Evolutionary conservation across 1,140 invertebrate species (phyloP).

Genomic region (Megathymus violae): DNA sequence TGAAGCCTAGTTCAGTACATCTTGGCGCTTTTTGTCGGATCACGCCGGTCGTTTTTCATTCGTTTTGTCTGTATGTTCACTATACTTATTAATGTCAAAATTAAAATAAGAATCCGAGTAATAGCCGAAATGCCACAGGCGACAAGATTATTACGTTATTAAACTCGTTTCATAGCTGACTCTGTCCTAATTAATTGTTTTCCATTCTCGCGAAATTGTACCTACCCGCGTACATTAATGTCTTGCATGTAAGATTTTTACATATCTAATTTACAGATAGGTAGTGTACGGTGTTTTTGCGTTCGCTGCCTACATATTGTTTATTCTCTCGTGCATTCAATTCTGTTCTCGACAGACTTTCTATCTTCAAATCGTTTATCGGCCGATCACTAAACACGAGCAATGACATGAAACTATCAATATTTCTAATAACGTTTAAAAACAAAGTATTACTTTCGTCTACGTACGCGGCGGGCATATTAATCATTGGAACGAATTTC

Average conservation of each 20-base stretch:
- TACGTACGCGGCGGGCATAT: constrained; percentile 73
- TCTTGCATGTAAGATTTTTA: constrained; percentile 50
- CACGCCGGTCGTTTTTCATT: constrained; percentile 68
- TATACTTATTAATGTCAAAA: constrained; percentile 76
- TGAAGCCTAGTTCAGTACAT: constrained; percentile 72
- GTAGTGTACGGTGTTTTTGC: constrained; percentile 48
- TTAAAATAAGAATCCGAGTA: constrained; percentile 73
- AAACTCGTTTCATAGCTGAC: constrained; percentile 47
- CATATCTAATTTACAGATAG: constrained; percentile 47
- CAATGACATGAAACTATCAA: constrained; percentile 83
- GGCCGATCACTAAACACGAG: constrained; percentile 72
- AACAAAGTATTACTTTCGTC: constrained; percentile 80
- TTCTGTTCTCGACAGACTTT: constrained; percentile 71
- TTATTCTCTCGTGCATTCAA: constrained; percentile 62
- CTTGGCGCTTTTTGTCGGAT: constrained; percentile 67
- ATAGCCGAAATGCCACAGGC: constrained; percentile 68
- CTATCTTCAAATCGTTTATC: constrained; percentile 77
- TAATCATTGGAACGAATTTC: constrained; percentile 83
- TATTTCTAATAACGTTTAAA: constrained; percentile 83
- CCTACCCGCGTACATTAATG: constrained; percentile 22
- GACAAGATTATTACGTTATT: constrained; percentile 76
- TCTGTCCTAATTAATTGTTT: constrained; percentile 68
- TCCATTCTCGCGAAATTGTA: constrained; percentile 47
- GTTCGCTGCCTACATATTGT: constrained; percentile 61
- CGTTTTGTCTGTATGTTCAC: constrained; percentile 66